Base-by-base conservation (phyloP, 64 coral and sea anemone species). In the Porites australiensis region DNA sequence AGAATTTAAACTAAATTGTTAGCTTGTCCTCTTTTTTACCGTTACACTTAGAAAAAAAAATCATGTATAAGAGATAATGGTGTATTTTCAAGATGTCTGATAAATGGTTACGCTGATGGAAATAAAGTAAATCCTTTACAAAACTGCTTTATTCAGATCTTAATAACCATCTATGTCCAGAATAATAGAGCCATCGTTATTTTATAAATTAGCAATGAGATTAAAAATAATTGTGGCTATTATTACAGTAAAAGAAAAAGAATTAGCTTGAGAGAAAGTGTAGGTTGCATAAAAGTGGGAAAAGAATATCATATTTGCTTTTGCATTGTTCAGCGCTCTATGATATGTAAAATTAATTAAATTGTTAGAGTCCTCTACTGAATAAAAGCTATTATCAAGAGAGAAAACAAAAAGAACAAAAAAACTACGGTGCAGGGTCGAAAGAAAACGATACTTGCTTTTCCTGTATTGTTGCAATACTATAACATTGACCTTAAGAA, bases 331-430 rank as follows among this genome's bases (percentile, higher is more conserved):
- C 64, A 16, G 14, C 79, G 48, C 18, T 5, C 15, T 43, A 64
- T 13, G 60, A 64, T 2, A 6, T 6, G 63, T 3, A 82, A 74
- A 64, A 46, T 82, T 82, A 82, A 82, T 82, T 63, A 64, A 64
- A 18, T 8, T 60, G 61, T 46, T 64, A 82, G 79, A 11, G 58
- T 43, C 8, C 5, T 82, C 14, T 64, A 55, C 13, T 64, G 18
- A 64, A 19, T 59, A 43, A 60, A 15, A 46, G 5, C 37, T 8
- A 70, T 70, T 70, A 23, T 70, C 23, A n/a, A 70, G 19, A 4
- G 66, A n/a, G 19, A 70, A 0, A 70, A 70, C 66, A 19, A n/a
- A 70, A 70, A 70, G 66, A 23, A 70, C 7, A 57, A 21, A 22
- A 70, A 69, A 70, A 70, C 22, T 22, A n/a, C 66, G 16, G 23